A percentile compares a stretch with the other conserved stretches of the same genome.
These are phyloP conservation scores for Martes martes DNA, from an alignment of 2,113 vertebrate genomes.

Conservation along the genomic window DNA sequence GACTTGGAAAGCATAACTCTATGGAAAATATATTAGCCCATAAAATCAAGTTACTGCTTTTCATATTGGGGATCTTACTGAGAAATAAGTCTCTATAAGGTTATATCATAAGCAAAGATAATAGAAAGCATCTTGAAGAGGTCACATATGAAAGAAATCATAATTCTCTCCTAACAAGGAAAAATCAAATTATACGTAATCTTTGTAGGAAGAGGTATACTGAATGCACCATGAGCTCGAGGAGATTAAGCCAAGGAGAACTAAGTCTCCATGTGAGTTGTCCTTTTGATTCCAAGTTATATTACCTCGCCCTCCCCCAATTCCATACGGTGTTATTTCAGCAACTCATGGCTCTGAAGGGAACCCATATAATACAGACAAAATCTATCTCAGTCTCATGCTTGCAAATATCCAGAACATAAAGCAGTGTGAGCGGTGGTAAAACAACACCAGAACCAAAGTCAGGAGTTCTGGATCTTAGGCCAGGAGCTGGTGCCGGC, in stretches of 20 bases:
- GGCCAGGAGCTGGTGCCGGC: background rate
- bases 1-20: slow-evolving; percentile 10
- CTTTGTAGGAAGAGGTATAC: slow-evolving; percentile 42
- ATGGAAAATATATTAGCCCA: slow-evolving; percentile 37
- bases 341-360: background rate
- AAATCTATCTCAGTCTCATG: background rate
- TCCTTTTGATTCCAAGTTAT: slow-evolving; percentile 42
- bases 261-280: background rate
- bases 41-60: slow-evolving; percentile 52
- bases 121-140: slow-evolving; percentile 53
- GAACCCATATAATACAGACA: background rate
- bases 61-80: slow-evolving; percentile 37
- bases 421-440: background rate
- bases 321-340: slow-evolving; percentile 4
- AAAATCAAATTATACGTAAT: background rate
- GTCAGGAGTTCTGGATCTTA: background rate
- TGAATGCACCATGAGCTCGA: slow-evolving; percentile 24
- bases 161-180: slow-evolving; percentile 40
- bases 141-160: slow-evolving; percentile 21
- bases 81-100: slow-evolving; percentile 52
- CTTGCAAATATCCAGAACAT: background rate
- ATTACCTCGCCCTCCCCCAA: background rate
- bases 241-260: slow-evolving; percentile 26
- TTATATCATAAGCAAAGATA: slow-evolving; percentile 55
- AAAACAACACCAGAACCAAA: background rate